Evolutionary conservation across 2,888 invertebrate genomes (phyloP).

Genomic region (Lutraria lutraria): DNA sequence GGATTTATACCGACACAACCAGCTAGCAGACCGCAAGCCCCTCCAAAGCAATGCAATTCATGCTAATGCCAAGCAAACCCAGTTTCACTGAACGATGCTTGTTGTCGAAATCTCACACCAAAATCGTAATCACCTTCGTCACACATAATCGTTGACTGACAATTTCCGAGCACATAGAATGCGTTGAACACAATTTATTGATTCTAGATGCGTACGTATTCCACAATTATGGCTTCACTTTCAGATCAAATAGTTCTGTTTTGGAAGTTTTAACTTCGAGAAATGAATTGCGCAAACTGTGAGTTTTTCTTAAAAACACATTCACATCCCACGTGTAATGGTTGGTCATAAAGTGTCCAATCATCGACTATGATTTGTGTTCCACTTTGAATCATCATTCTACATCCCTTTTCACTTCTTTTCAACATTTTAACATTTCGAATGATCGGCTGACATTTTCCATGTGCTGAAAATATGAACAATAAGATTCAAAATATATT

Average conservation of each 20-base stretch:
- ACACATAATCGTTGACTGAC: background rate
- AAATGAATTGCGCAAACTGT: slow-evolving; percentile 50
- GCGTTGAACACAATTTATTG: background rate
- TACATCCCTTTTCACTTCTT: slow-evolving; percentile 61
- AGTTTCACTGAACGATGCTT: background rate
- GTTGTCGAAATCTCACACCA: background rate
- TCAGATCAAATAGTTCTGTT: no score
- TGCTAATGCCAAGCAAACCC: background rate
- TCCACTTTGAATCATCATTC: slow-evolving; percentile 65
- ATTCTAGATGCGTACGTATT: background rate
- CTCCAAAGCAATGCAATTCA: background rate
- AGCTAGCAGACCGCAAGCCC: background rate
- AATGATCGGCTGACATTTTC: slow-evolving; percentile 66
- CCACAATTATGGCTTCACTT: background rate
- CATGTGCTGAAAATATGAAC: slow-evolving; percentile 72
- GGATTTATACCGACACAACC: background rate
- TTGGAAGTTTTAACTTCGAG: background rate
- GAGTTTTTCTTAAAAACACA: slow-evolving; percentile 75
- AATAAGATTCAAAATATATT: background rate
- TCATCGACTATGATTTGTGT: slow-evolving; percentile 60
- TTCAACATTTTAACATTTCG: slow-evolving; percentile 71
- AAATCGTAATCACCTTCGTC: background rate
- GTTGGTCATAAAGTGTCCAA: slow-evolving; percentile 75
- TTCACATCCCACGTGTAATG: slow-evolving; percentile 72
- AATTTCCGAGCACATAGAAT: no score